A percentile compares a stretch with the other conserved stretches of the same genome.
phyloP scores from a whole-genome alignment of 2,113 vertebrate genomes.

The Rhynchomys soricoides region DNA sequence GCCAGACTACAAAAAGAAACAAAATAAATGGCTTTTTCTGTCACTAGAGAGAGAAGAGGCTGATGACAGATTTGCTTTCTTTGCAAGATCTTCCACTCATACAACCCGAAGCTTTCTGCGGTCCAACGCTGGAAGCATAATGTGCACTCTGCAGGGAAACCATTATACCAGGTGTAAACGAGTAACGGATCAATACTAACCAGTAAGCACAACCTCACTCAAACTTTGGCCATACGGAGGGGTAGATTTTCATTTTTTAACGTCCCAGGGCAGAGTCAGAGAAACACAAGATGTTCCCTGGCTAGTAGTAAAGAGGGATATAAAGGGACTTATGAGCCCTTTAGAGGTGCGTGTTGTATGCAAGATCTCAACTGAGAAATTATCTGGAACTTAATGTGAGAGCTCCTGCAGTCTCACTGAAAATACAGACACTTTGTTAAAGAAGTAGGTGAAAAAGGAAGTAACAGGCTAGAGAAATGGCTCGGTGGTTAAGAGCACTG shows the following conservation, averaged over 20 bases:
- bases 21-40: neutral
- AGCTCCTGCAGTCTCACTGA: neutral
- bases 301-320: constrained; percentile 54
- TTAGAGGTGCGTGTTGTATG: constrained; percentile 37
- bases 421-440: constrained; percentile 4
- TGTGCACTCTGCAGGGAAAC: neutral
- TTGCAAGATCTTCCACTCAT: constrained; percentile 8
- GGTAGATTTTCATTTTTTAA: constrained; percentile 61
- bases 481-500: neutral
- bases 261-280: constrained; percentile 30
- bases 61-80: neutral
- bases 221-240: constrained; percentile 20
- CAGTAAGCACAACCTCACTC: neutral
- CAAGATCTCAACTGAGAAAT: constrained; percentile 36
- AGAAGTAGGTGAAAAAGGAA: constrained; percentile 31
- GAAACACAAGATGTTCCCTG: constrained; percentile 22
- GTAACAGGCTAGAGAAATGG: neutral
- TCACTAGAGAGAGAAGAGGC: neutral
- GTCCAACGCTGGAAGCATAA: constrained; percentile 22
- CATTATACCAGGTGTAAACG: constrained; percentile 3
- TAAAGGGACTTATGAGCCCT: constrained; percentile 35
- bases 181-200: constrained; percentile 40
- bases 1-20: neutral
- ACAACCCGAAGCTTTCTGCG: neutral
- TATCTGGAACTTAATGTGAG: constrained; percentile 33